Percentiles rank a stretch among this genome's conserved stretches.
Conservation (phyloP, 2,797 vertebrate species). For the Emydoidea blandingii region DNA sequence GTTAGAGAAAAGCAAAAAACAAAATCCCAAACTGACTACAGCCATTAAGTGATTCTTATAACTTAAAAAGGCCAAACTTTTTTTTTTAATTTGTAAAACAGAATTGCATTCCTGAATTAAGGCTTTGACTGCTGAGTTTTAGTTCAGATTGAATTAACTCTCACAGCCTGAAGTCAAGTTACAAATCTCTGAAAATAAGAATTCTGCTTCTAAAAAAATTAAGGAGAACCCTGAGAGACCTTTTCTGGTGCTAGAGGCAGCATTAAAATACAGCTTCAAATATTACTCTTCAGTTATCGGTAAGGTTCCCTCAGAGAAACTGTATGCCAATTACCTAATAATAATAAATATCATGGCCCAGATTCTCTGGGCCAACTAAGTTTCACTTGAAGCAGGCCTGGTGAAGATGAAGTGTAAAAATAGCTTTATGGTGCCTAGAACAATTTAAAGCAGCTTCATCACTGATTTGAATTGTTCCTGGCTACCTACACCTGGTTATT, state of each 20-base stretch:
- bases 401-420: not conserved
- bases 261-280: not conserved
- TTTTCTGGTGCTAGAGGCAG: not conserved
- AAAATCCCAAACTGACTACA: conserved; percentile 30
- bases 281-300: not conserved
- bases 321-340: not conserved
- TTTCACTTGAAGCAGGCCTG: not conserved
- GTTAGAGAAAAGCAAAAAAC: not conserved
- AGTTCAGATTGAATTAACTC: not conserved
- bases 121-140: not conserved
- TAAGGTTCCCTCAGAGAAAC: not conserved
- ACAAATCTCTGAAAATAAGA: not conserved
- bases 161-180: not conserved
- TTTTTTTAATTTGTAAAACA: conserved; percentile 9
- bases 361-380: not conserved
- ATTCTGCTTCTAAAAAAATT: not conserved
- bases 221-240: not conserved
- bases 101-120: not conserved
- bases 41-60: not conserved
- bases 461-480: not conserved
- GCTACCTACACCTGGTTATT: not conserved
- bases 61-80: not conserved
- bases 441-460: rapidly evolving
- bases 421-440: not conserved
- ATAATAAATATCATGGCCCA: not conserved